A percentile compares a stretch with the other conserved stretches of the same genome.
Evolutionary conservation across 1,140 invertebrate genomes (phyloP).

Genomic region (Ostrea denselamellosa): DNA sequence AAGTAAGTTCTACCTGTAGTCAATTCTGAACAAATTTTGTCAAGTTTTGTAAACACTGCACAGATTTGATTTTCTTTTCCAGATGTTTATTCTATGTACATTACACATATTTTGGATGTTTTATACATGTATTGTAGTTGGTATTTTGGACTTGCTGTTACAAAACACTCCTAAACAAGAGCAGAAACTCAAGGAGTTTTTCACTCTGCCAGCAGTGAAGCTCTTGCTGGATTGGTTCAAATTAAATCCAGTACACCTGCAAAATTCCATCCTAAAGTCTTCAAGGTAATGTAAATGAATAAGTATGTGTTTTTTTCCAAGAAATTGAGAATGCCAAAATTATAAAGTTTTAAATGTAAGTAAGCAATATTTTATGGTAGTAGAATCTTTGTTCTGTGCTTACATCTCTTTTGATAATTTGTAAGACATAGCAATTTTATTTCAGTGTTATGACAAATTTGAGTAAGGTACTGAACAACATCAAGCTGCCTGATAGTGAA

Average conservation of each 20-base stretch:
- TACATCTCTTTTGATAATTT: neutral
- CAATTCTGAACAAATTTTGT: neutral
- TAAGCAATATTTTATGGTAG: too few relatives aligned
- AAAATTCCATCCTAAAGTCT: conserved; percentile 83
- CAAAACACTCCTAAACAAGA: conserved; percentile 83
- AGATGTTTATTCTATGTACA: neutral
- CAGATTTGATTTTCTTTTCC: neutral
- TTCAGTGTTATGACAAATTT: conserved; percentile 86
- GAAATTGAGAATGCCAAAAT: too few relatives aligned
- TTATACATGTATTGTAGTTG: conserved; percentile 65
- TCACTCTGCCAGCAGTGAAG: conserved; percentile 87
- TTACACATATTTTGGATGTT: neutral
- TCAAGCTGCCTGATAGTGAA: conserved; percentile 79
- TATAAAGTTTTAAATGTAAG: too few relatives aligned
- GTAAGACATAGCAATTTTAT: neutral
- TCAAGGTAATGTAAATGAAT: conserved; percentile 78
- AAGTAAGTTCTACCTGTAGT: conserved; percentile 76
- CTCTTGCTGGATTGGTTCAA: conserved; percentile 87
- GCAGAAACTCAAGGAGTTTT: conserved; percentile 83
- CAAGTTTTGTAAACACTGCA: neutral
- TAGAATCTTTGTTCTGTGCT: too few relatives aligned
- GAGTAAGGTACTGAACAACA: conserved; percentile 86
- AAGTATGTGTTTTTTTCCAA: too few relatives aligned
- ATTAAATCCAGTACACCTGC: conserved; percentile 82
- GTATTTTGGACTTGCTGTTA: conserved; percentile 85